phyloP scores from a whole-genome alignment of 1,140 invertebrate genomes.

The Aphidius gifuensis region DNA sequence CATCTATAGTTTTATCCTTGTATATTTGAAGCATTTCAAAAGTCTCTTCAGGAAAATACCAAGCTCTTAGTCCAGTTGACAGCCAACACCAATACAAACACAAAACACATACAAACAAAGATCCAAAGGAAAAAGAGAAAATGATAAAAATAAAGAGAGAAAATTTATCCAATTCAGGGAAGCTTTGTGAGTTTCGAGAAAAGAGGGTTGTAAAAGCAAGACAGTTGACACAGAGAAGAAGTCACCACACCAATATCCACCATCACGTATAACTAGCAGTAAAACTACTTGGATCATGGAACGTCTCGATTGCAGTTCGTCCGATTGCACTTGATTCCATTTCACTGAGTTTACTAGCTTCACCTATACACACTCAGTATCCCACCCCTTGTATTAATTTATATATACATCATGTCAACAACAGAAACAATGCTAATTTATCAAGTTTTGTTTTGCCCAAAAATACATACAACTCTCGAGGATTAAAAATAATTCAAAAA shows the following conservation, averaged over 20 bases:
- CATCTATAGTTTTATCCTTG: background rate
- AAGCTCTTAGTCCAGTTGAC: background rate
- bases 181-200: background rate
- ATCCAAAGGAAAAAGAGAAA: too few species aligned
- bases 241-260: conserved; percentile 5
- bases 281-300: conserved; percentile 25
- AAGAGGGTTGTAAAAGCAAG: too few species aligned
- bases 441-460: too few species aligned
- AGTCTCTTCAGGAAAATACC: conserved; percentile 21
- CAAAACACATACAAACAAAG: background rate
- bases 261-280: conserved; percentile 18
- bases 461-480: too few species aligned
- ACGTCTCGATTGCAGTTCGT: conserved; percentile 26
- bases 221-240: too few species aligned
- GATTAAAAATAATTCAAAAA: too few species aligned
- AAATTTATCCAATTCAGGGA: too few species aligned
- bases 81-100: conserved; percentile 16
- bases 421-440: too few species aligned
- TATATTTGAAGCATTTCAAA: background rate
- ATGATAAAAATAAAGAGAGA: too few species aligned
- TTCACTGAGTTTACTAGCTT: background rate
- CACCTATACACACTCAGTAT: too few species aligned
- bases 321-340: conserved; percentile 24
- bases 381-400: background rate
- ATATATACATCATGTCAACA: conserved; percentile 11